phyloP scores from a whole-genome alignment of 2,797 vertebrate species.

The Eulemur mongoz region DNA sequence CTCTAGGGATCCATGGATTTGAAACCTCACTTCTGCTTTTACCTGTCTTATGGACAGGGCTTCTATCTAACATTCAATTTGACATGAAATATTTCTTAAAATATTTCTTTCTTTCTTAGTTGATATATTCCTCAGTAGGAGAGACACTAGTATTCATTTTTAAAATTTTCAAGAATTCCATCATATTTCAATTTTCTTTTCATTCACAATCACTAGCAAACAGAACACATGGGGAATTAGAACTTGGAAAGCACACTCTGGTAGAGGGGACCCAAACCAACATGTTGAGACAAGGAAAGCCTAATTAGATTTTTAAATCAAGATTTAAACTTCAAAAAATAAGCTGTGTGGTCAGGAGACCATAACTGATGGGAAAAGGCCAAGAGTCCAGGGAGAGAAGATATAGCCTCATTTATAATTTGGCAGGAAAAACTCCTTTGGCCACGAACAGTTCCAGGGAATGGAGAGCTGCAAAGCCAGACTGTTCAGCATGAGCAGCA shows the following conservation, averaged over 20 bases:
- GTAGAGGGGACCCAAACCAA: conserved; percentile 30
- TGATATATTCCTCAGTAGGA: background rate
- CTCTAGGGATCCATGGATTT: background rate
- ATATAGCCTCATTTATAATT: conserved; percentile 56
- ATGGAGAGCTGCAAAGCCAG: background rate
- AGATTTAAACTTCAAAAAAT: conserved; percentile 68
- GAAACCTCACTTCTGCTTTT: background rate
- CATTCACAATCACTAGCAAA: conserved; percentile 31
- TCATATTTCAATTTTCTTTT: conserved; percentile 26
- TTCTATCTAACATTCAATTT: conserved; percentile 18
- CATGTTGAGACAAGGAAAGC: conserved; percentile 56
- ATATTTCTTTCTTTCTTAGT: background rate
- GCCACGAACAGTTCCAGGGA: background rate
- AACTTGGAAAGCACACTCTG: conserved; percentile 43
- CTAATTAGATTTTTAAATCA: conserved; percentile 70
- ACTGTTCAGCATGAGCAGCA: background rate
- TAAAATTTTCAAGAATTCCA: background rate
- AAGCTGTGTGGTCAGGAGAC: conserved; percentile 63
- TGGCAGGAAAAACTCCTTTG: conserved; percentile 26
- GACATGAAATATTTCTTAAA: background rate
- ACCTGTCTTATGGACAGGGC: background rate
- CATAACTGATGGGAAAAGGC: conserved; percentile 49
- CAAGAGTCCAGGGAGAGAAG: conserved; percentile 34
- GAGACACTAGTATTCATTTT: background rate
- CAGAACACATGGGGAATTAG: conserved; percentile 19